phyloP scores from a whole-genome alignment of 2,888 invertebrate genomes.

The Portevinia maculata region DNA sequence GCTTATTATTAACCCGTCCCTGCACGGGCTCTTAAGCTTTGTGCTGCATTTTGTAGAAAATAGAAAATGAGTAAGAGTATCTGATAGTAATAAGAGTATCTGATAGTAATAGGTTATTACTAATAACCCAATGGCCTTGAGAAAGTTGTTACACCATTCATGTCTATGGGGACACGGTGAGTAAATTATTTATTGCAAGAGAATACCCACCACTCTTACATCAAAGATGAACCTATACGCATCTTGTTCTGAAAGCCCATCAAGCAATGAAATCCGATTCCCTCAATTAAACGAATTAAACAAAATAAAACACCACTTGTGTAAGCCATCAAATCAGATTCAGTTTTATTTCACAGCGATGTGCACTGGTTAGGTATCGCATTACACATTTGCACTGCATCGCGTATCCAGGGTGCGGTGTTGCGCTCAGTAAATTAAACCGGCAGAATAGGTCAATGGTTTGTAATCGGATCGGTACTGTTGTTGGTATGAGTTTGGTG shows the following conservation, averaged over 20 bases:
- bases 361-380: slow-evolving; percentile 41
- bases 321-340: slow-evolving; percentile 60
- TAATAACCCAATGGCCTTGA: slow-evolving; percentile 27
- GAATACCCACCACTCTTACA: too few species aligned
- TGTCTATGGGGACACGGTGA: too few species aligned
- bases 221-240: neutral
- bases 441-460: slow-evolving; percentile 78
- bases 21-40: too few species aligned
- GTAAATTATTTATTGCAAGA: too few species aligned
- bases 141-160: neutral
- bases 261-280: slow-evolving; percentile 30
- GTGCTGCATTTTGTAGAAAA: too few species aligned
- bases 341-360: slow-evolving; percentile 51
- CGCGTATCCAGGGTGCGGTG: slow-evolving; percentile 13
- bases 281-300: slow-evolving; percentile 17
- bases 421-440: slow-evolving; percentile 76
- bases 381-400: slow-evolving; percentile 31
- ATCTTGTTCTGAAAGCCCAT: neutral
- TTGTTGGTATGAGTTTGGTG: slow-evolving; percentile 79
- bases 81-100: too few species aligned
- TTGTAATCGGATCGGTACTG: slow-evolving; percentile 79
- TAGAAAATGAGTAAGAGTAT: too few species aligned
- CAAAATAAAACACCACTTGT: slow-evolving; percentile 42
- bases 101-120: too few species aligned
- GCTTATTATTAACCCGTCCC: too few species aligned